Evolutionary conservation across 2,113 vertebrate genomes (phyloP).

Genomic region (Suricata suricatta): DNA sequence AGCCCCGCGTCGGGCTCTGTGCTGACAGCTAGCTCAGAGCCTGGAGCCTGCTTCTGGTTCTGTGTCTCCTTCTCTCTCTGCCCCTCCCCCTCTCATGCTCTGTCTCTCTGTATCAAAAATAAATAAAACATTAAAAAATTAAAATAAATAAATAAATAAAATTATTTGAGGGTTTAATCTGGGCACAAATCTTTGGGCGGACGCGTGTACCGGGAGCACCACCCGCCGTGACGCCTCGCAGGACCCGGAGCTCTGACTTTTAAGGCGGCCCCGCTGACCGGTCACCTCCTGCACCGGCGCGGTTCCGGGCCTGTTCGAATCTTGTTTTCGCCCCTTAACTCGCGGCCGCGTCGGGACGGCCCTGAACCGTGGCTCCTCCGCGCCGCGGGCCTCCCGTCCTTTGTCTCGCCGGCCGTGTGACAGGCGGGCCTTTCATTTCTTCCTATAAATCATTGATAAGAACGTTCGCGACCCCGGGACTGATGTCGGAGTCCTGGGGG

Average conservation of each 20-base stretch:
- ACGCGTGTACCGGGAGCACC: accelerated
- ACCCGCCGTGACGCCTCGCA: accelerated
- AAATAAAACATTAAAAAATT: too few species aligned
- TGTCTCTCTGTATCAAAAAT: too few species aligned
- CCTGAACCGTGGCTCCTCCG: neutral
- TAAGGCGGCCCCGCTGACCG: accelerated
- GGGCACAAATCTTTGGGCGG: neutral
- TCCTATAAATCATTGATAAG: neutral
- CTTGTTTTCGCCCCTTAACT: too few species aligned
- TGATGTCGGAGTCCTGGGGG: neutral
- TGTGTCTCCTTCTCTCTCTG: too few species aligned
- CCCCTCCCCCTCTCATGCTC: too few species aligned
- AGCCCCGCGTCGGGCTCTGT: too few species aligned
- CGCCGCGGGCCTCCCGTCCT: accelerated
- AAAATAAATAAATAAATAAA: neutral
- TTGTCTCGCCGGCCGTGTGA: neutral
- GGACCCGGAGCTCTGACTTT: neutral
- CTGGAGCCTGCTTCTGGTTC: too few species aligned
- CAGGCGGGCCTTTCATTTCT: neutral
- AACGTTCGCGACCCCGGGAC: neutral
- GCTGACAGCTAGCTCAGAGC: too few species aligned
- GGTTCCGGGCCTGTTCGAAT: accelerated
- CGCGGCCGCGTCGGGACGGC: accelerated
- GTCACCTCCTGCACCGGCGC: neutral
- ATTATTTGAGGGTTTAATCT: neutral